Conservation (phyloP, 1,140 invertebrate species). For the Drosophila cardini region DNA sequence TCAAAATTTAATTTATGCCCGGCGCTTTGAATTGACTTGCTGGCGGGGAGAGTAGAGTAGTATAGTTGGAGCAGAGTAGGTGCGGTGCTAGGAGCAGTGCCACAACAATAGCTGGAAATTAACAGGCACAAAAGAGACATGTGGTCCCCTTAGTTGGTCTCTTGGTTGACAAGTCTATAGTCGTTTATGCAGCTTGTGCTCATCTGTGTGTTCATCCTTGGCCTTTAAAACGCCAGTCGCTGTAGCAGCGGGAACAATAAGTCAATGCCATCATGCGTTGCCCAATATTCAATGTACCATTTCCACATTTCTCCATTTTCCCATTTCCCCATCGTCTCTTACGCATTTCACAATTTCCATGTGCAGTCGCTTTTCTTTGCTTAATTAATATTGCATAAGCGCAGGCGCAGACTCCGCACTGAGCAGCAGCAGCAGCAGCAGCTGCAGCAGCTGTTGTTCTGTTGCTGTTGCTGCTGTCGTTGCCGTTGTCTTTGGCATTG, state of each 20-base stretch:
- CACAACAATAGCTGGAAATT: constrained; percentile 77
- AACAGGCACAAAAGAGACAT: constrained; percentile 75
- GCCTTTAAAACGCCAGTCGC: not conserved
- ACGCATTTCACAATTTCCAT: not conserved
- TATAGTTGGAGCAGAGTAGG: not conserved
- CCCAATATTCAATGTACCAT: constrained; percentile 14
- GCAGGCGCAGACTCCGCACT: constrained; percentile 44
- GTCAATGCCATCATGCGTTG: constrained; percentile 70
- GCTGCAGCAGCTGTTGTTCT: constrained; percentile 30
- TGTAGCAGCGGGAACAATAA: constrained; percentile 54
- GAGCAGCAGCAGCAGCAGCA: not conserved
- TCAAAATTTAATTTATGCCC: constrained; percentile 78
- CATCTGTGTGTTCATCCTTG: constrained; percentile 7
- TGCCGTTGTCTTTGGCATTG: constrained; percentile 27
- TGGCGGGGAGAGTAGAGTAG: not conserved
- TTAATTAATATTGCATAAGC: constrained; percentile 80
- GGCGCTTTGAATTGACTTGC: constrained; percentile 56
- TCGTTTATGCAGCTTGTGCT: not conserved
- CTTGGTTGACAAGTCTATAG: constrained; percentile 30
- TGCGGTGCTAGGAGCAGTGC: not conserved
- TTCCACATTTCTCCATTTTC: not conserved
- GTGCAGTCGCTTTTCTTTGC: constrained; percentile 54
- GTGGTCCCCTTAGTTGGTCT: constrained; percentile 26
- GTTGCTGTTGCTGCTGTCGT: constrained; percentile 24
- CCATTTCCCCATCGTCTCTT: no score